phyloP scores from a whole-genome alignment of 2,888 invertebrate species.

The Chouioia cunea region DNA sequence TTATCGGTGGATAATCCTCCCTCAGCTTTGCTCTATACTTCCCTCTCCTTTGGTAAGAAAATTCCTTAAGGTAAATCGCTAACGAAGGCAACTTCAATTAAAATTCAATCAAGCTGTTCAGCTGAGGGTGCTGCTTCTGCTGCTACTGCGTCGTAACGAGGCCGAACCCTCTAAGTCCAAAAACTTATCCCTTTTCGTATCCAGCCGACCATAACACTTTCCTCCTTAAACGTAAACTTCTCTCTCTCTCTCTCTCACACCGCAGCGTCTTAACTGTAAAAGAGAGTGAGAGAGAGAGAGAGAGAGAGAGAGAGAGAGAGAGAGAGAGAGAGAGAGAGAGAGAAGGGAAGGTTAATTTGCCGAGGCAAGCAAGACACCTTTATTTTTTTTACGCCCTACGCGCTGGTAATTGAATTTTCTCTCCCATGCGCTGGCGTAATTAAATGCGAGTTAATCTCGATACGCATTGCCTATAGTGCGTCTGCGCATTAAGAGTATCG shows the following conservation, averaged over 20 bases:
- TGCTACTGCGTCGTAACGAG: slow-evolving; percentile 12
- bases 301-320: neutral
- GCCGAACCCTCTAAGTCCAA: no score
- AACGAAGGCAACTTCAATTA: slow-evolving; percentile 10
- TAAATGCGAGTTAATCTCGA: slow-evolving; percentile 18
- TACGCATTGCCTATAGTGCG: neutral
- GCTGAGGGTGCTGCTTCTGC: neutral
- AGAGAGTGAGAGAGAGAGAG: neutral
- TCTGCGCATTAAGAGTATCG: neutral
- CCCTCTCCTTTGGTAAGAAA: no score
- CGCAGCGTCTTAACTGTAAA: neutral
- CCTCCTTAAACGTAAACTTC: slow-evolving; percentile 12
- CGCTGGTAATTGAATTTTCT: slow-evolving; percentile 37
- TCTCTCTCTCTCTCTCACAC: neutral
- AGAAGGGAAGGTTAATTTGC: slow-evolving; percentile 8
- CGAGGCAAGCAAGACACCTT: neutral
- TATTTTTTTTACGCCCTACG: slow-evolving; percentile 1
- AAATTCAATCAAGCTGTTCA: slow-evolving; percentile 30
- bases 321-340: neutral
- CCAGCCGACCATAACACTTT: slow-evolving; percentile 11
- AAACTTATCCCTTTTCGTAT: slow-evolving; percentile 3
- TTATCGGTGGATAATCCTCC: no score
- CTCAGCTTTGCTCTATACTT: no score
- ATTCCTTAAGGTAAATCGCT: no score
- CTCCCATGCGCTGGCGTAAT: slow-evolving; percentile 4